A percentile compares a stretch with the other conserved stretches of the same genome.
Conservation (phyloP, 2,797 vertebrate genomes). For the Choloepus didactylus region DNA sequence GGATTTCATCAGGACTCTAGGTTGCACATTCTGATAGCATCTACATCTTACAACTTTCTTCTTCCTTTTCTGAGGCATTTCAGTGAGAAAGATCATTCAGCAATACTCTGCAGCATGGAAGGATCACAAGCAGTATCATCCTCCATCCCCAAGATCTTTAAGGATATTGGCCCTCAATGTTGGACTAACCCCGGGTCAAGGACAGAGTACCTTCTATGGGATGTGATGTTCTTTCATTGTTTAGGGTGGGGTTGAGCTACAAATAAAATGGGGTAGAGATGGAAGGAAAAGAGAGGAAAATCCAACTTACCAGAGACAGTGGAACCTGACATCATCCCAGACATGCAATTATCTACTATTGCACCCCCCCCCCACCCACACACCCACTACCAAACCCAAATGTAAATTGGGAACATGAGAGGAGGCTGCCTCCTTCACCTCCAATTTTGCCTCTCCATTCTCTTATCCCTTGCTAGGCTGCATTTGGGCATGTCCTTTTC, state of each 20-base stretch:
- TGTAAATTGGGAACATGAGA: not conserved
- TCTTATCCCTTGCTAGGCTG: not conserved
- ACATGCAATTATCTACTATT: not conserved
- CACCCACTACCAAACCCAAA: not conserved
- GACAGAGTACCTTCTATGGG: not conserved
- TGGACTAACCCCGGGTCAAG: not conserved
- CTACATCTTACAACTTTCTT: not conserved
- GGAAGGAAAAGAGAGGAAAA: not conserved
- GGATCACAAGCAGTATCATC: not conserved
- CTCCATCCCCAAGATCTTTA: not conserved
- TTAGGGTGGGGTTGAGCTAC: not conserved
- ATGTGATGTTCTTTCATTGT: not conserved
- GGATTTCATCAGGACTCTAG: not conserved
- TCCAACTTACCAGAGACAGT: not conserved
- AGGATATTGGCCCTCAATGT: not conserved
- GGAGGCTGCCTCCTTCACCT: not conserved
- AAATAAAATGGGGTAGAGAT: not conserved
- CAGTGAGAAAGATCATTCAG: not conserved
- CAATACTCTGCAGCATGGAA: not conserved
- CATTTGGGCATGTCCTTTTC: not conserved
- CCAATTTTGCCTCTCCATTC: not conserved
- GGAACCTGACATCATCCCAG: not conserved
- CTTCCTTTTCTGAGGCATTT: not conserved
- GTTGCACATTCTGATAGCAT: not conserved
- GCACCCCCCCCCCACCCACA: not conserved